Evolutionary conservation across 2,888 invertebrate genomes (phyloP).

Genomic region (Blastobasis lacticolella): DNA sequence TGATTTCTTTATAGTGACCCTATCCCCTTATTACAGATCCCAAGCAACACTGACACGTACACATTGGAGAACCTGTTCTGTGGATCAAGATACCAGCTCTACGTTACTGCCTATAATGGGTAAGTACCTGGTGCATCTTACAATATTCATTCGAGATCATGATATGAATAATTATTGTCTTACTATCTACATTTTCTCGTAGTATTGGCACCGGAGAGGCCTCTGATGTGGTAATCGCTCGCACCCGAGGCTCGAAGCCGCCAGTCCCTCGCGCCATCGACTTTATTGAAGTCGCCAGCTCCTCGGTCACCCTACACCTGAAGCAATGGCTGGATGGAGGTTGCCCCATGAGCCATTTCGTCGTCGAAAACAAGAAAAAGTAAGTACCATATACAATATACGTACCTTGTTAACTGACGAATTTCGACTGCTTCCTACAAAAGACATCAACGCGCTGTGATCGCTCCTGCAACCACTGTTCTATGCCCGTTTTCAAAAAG

Average conservation of each 20-base stretch:
- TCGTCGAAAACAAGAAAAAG: slow-evolving; percentile 96
- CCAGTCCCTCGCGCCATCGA: slow-evolving; percentile 92
- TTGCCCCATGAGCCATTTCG: slow-evolving; percentile 96
- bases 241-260: slow-evolving; percentile 95
- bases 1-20: no score
- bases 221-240: slow-evolving; percentile 90
- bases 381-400: slow-evolving; percentile 36
- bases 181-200: slow-evolving; percentile 2
- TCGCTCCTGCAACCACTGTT: no score
- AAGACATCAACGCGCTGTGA: no score
- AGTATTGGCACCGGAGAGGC: slow-evolving; percentile 94
- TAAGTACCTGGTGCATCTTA: slow-evolving; percentile 38
- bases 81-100: slow-evolving; percentile 94
- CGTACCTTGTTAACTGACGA: no score
- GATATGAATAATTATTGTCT: background rate
- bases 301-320: slow-evolving; percentile 92
- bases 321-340: slow-evolving; percentile 96
- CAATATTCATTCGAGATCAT: background rate
- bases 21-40: slow-evolving; percentile 53
- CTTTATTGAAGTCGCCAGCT: slow-evolving; percentile 94
- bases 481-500: no score
- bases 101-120: slow-evolving; percentile 94
- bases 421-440: no score
- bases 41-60: slow-evolving; percentile 85
- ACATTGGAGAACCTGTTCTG: slow-evolving; percentile 92